Percentiles rank a stretch among this genome's conserved stretches.
These are phyloP conservation scores for Tinamus major DNA, from an alignment of 2,797 vertebrate genomes.

Conservation along the genomic window DNA sequence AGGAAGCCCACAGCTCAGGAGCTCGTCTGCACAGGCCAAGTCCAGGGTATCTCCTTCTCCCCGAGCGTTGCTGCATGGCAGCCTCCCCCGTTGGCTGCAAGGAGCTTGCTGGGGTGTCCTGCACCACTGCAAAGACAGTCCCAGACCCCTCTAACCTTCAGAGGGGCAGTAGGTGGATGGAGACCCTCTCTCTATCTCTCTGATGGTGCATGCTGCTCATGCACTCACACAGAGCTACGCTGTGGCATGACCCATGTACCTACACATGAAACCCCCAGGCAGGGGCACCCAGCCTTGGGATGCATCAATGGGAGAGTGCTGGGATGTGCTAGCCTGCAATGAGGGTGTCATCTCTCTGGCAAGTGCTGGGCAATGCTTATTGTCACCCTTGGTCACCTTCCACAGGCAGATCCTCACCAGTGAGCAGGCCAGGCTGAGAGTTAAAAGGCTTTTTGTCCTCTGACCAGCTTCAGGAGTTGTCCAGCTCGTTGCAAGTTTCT, in stretches of 20 bases:
- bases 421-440: neutral
- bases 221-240: no score
- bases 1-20: neutral
- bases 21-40: neutral
- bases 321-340: fast-evolving
- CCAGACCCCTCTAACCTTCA: neutral
- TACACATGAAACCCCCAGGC: neutral
- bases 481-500: neutral
- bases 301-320: fast-evolving
- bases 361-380: neutral
- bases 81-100: neutral
- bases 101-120: neutral
- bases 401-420: fast-evolving
- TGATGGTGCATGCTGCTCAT: neutral
- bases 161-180: neutral
- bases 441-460: neutral
- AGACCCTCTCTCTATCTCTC: neutral
- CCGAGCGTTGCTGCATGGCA: neutral
- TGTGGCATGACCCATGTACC: neutral
- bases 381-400: neutral
- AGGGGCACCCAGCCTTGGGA: fast-evolving
- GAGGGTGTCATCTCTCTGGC: neutral
- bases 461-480: neutral
- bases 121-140: neutral
- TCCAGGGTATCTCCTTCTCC: neutral